Base-by-base conservation (phyloP, 2,797 vertebrate genomes). In the Tiaroga cobitis region DNA sequence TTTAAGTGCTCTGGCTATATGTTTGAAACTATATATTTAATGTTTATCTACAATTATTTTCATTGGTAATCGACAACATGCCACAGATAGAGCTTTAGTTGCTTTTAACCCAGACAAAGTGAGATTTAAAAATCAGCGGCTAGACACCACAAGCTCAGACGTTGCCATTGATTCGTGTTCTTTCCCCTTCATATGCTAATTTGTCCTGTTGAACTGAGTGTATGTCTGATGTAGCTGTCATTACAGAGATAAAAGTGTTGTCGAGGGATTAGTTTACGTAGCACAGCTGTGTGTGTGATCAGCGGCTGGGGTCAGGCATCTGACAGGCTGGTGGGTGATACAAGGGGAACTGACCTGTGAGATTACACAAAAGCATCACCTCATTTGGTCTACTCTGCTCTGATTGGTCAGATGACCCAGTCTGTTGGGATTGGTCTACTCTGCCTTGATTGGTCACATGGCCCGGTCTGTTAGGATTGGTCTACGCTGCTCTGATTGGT, bases 151-250 rank as follows among this genome's bases (percentile, higher is more conserved):
- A 69, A 2, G 56, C 29, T 83, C 21, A 43, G 39, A 75, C 81
- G 43, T 29, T 18, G 26, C 49, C 15, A 68, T 68, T 26, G 61
- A 75, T 83, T 67, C 6, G n/a, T 80, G 49, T 24, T 76, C 24
- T 41, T 70, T 5, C 32, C 43, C n/a, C 8, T n/a, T 78, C 37
- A 7, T 74, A 76, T 87, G 61, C n/a, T 76, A 75, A 83, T 76
- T 49, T 56, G 37, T 63, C 29, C 29, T 43, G 82, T 51, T 83
- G 37, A 70, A 84, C 77, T 76, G 63, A 70, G 65, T 59, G 51
- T n/a, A 63, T 0, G 1, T 69, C 29, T 54, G 79, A 84, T 76
- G 46, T 32, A 74, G 61, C 8, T 43, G 68, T 80, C 75, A 67
- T 65, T 67, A 80, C 46, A 54, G 68, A 75, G 49, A 79, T 43